Conservation (phyloP, 2,113 vertebrate species). For the Lichenostomus cassidix region DNA sequence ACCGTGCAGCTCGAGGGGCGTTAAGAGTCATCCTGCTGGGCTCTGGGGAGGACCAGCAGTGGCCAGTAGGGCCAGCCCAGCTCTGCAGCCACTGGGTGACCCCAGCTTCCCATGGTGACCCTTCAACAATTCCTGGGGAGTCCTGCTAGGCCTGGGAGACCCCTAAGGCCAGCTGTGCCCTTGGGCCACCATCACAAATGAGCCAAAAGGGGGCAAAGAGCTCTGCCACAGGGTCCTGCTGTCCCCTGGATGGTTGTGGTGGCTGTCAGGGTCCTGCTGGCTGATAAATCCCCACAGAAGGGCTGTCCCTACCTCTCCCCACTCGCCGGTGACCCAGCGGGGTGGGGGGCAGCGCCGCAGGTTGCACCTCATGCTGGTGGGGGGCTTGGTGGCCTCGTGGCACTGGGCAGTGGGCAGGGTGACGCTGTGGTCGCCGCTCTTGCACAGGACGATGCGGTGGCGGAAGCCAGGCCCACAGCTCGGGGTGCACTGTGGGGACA, state of each 20-base stretch:
- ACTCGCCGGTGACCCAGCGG: slow-evolving; percentile 90
- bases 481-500: slow-evolving; percentile 85
- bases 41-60: background rate
- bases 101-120: background rate
- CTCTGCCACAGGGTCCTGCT: fast-evolving
- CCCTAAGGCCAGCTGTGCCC: background rate
- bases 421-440: slow-evolving; percentile 85
- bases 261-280: background rate
- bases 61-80: background rate
- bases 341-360: slow-evolving; percentile 91
- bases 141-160: background rate
- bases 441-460: slow-evolving; percentile 91
- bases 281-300: background rate
- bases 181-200: background rate
- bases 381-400: slow-evolving; percentile 82
- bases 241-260: background rate
- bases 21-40: background rate
- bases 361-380: slow-evolving; percentile 92
- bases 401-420: slow-evolving; percentile 84
- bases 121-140: background rate
- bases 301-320: slow-evolving; percentile 85
- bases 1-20: fast-evolving
- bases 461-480: slow-evolving; percentile 93
- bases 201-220: background rate
- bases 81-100: background rate